Conservation (phyloP, 1,140 invertebrate genomes). For the Onthophagus taurus region DNA sequence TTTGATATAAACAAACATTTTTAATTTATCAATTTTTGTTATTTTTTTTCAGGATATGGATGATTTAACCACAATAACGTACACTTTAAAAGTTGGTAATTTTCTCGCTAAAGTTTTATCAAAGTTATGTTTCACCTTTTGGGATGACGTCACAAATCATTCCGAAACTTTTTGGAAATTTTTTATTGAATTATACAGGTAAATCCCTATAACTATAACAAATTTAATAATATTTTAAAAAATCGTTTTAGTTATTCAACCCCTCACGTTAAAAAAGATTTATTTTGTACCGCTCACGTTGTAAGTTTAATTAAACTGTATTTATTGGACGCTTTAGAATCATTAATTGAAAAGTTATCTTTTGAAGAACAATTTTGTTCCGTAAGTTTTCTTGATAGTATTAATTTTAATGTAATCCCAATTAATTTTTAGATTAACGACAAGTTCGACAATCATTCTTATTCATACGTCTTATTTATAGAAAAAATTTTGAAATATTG, state of each 20-base stretch:
- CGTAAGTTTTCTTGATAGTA: not conserved
- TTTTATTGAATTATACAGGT: conserved; percentile 1
- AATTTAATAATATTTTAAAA: not conserved
- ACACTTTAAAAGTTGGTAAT: conserved; percentile 5
- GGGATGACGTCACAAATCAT: not conserved
- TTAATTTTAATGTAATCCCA: no score
- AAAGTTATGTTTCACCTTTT: conserved; percentile 3
- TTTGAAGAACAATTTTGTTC: not conserved
- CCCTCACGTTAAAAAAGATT: not conserved
- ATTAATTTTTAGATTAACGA: no score
- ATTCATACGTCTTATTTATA: no score
- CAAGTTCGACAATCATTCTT: no score
- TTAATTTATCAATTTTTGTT: not conserved
- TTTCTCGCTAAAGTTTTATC: conserved; percentile 1
- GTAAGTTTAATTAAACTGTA: not conserved
- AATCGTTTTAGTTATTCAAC: not conserved
- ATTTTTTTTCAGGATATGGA: not conserved
- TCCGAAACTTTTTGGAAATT: not conserved
- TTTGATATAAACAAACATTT: not conserved
- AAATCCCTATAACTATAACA: no score
- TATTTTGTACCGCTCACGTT: not conserved
- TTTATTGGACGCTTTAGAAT: not conserved
- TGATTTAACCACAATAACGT: not conserved
- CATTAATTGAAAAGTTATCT: not conserved
- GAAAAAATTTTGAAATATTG: no score